These are phyloP conservation scores for Rhabdomys pumilio DNA, from an alignment of 2,797 vertebrate genomes.

Conservation along the genomic window DNA sequence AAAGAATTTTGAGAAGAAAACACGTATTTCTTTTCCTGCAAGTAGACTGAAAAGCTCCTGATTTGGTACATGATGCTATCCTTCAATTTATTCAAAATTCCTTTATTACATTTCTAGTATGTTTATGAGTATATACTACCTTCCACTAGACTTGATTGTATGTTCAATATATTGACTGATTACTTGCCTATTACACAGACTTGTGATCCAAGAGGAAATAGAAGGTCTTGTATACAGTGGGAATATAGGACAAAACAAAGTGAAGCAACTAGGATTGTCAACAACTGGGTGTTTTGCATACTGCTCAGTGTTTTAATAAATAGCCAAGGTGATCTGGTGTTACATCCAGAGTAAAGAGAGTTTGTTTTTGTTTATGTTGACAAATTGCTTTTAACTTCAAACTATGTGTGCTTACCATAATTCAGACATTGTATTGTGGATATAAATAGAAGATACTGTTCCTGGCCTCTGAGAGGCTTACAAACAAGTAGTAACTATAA, in stretches of 20 bases:
- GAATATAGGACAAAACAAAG: background rate
- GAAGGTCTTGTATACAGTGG: background rate
- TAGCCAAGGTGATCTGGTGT: background rate
- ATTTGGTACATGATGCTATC: background rate
- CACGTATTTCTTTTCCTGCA: background rate
- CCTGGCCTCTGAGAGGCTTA: background rate
- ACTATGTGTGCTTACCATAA: background rate
- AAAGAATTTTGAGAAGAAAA: no score
- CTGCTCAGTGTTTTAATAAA: slow-evolving; percentile 42
- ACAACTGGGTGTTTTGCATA: background rate
- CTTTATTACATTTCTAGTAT: background rate
- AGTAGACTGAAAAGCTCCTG: background rate
- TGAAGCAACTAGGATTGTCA: background rate
- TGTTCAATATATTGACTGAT: background rate
- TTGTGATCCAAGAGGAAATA: background rate
- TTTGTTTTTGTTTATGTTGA: background rate
- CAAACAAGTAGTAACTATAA: background rate
- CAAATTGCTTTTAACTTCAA: slow-evolving; percentile 47
- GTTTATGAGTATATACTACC: background rate
- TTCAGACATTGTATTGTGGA: background rate
- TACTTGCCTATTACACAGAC: background rate
- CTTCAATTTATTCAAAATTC: background rate
- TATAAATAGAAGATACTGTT: background rate
- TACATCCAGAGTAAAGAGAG: slow-evolving; percentile 2
- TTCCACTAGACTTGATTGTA: background rate